phyloP scores from a whole-genome alignment of 2,797 vertebrate genomes.

The Acanthopagrus latus region DNA sequence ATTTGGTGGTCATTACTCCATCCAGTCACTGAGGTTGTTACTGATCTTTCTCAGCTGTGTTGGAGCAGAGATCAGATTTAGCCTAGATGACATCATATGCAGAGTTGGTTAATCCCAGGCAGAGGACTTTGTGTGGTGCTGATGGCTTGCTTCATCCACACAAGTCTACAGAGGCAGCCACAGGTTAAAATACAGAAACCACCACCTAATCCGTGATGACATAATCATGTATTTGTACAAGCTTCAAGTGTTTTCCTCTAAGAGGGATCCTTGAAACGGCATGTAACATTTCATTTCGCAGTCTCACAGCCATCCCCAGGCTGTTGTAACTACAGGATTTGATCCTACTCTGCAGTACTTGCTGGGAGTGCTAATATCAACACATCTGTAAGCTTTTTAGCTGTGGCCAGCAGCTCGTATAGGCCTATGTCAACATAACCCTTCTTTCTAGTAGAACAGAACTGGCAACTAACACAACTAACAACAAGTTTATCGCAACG shows the following conservation, averaged over 20 bases:
- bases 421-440: neutral
- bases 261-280: constrained; percentile 62
- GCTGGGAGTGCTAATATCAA: constrained; percentile 31
- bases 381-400: constrained; percentile 49
- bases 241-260: constrained; percentile 61
- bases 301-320: constrained; percentile 26
- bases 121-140: constrained; percentile 58
- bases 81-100: constrained; percentile 69
- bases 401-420: constrained; percentile 14
- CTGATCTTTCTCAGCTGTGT: constrained; percentile 60
- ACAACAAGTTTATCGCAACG: no score
- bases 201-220: constrained; percentile 67
- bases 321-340: constrained; percentile 44
- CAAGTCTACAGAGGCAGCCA: constrained; percentile 39
- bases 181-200: constrained; percentile 65
- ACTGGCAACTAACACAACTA: no score
- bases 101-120: constrained; percentile 73
- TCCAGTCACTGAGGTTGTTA: constrained; percentile 38
- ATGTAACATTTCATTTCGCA: constrained; percentile 42
- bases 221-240: constrained; percentile 67
- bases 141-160: constrained; percentile 44
- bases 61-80: constrained; percentile 70
- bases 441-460: no score
- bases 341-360: constrained; percentile 31
- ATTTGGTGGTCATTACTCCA: constrained; percentile 26